These are phyloP conservation scores for Hemistola chrysoprasaria DNA, from an alignment of 2,888 invertebrate species.

Conservation along the genomic window DNA sequence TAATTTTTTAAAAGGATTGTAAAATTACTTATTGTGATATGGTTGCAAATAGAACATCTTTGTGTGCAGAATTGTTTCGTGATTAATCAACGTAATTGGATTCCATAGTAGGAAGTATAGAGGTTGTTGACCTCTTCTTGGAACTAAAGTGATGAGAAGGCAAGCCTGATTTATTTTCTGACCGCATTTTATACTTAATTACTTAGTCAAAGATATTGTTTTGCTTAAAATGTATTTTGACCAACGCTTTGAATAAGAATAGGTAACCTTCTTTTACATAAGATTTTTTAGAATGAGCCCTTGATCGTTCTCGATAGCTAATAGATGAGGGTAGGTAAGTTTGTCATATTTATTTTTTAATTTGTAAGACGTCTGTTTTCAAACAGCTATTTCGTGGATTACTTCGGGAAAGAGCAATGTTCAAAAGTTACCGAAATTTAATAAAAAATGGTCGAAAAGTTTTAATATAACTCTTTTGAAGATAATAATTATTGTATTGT, in stretches of 20 bases:
- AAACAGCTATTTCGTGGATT: too few relatives aligned
- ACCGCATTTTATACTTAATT: slow-evolving; percentile 1
- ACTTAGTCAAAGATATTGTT: neutral
- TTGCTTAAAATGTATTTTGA: neutral
- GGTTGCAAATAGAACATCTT: slow-evolving; percentile 16
- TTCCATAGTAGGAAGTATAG: slow-evolving; percentile 60
- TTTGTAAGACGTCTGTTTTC: neutral
- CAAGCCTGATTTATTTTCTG: slow-evolving; percentile 29
- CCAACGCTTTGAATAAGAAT: too few relatives aligned
- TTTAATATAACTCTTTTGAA: too few relatives aligned
- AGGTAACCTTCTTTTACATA: too few relatives aligned
- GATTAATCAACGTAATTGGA: slow-evolving; percentile 29
- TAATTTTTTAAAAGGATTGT: slow-evolving; percentile 9
- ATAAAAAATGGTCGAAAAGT: too few relatives aligned
- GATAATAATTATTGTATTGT: slow-evolving; percentile 2
- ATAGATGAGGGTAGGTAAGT: too few relatives aligned
- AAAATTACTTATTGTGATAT: slow-evolving; percentile 1
- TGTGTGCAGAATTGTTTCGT: slow-evolving; percentile 28
- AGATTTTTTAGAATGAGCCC: too few relatives aligned
- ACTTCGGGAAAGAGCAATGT: too few relatives aligned
- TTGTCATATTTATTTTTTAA: neutral
- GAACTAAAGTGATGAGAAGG: slow-evolving; percentile 37
- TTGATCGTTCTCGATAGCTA: too few relatives aligned
- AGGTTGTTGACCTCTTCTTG: slow-evolving; percentile 62
- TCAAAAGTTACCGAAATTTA: too few relatives aligned